Evolutionary conservation across 1,140 invertebrate species (phyloP).

Genomic region (Apis cerana): DNA sequence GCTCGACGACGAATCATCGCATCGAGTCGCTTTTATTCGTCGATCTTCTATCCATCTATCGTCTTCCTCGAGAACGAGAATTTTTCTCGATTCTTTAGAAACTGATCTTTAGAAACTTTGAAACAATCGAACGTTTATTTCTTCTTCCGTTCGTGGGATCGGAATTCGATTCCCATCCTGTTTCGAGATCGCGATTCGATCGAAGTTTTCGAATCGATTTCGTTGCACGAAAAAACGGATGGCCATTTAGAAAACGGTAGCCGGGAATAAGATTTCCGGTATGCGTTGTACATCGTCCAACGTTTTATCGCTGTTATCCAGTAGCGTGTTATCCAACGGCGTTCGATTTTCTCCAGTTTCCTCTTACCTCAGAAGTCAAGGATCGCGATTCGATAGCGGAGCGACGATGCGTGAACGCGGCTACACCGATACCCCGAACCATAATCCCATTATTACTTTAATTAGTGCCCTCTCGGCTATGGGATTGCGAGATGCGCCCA

Average conservation of each 20-base stretch:
- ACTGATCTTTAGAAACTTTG: no score
- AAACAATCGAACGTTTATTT: no score
- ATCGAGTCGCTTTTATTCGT: slow-evolving; percentile 33
- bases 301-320: slow-evolving; percentile 1
- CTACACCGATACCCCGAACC: slow-evolving; percentile 48
- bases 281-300: slow-evolving; percentile 15
- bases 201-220: not conserved
- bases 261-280: slow-evolving; percentile 35
- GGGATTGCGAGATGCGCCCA: slow-evolving; percentile 44
- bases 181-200: no score
- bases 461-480: slow-evolving; percentile 62
- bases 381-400: slow-evolving; percentile 16
- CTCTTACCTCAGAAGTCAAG: not conserved
- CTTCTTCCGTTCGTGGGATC: no score
- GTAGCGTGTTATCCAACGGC: not conserved
- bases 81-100: not conserved
- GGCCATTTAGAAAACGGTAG: not conserved
- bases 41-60: not conserved
- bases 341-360: slow-evolving; percentile 15
- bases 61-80: slow-evolving; percentile 38
- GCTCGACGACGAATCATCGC: not conserved
- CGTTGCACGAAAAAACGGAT: not conserved
- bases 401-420: slow-evolving; percentile 62
- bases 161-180: no score
- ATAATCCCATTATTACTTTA: slow-evolving; percentile 63